phyloP scores from a whole-genome alignment of 1,140 invertebrate genomes.

The Leptopilina clavipes region DNA sequence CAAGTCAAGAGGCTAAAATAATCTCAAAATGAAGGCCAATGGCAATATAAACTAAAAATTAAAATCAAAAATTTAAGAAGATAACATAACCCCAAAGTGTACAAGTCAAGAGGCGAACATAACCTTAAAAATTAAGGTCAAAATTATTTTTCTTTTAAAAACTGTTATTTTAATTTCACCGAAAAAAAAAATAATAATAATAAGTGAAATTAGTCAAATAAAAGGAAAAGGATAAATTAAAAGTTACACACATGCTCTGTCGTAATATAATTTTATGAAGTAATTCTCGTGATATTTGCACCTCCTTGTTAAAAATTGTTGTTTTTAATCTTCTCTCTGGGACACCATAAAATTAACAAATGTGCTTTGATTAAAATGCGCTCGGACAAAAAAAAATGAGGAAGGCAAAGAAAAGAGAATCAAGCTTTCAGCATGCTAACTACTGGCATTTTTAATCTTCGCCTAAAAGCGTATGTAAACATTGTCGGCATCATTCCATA shows the following conservation, averaged over 20 bases:
- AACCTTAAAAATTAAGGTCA: too few relatives aligned
- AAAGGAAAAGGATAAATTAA: background rate
- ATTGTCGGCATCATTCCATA: slow-evolving; percentile 4
- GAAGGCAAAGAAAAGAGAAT: slow-evolving; percentile 14
- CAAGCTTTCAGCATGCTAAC: slow-evolving; percentile 29
- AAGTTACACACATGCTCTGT: background rate
- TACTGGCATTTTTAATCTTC: slow-evolving; percentile 15
- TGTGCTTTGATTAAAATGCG: slow-evolving; percentile 16
- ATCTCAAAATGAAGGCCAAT: too few relatives aligned
- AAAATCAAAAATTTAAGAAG: too few relatives aligned
- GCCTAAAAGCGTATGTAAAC: slow-evolving; percentile 31
- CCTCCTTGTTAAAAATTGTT: background rate
- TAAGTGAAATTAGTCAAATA: background rate
- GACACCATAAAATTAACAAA: slow-evolving; percentile 10
- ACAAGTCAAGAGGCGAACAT: too few relatives aligned
- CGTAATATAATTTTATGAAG: background rate
- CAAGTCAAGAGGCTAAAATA: too few relatives aligned
- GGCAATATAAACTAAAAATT: too few relatives aligned
- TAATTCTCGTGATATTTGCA: background rate
- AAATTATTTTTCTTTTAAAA: too few relatives aligned
- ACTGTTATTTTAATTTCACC: too few relatives aligned
- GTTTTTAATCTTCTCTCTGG: background rate
- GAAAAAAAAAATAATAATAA: too few relatives aligned
- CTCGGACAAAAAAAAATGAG: slow-evolving; percentile 1
- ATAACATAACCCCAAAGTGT: too few relatives aligned